These are phyloP conservation scores for Acronicta psi DNA, from an alignment of 2,888 invertebrate genomes.

Conservation along the genomic window DNA sequence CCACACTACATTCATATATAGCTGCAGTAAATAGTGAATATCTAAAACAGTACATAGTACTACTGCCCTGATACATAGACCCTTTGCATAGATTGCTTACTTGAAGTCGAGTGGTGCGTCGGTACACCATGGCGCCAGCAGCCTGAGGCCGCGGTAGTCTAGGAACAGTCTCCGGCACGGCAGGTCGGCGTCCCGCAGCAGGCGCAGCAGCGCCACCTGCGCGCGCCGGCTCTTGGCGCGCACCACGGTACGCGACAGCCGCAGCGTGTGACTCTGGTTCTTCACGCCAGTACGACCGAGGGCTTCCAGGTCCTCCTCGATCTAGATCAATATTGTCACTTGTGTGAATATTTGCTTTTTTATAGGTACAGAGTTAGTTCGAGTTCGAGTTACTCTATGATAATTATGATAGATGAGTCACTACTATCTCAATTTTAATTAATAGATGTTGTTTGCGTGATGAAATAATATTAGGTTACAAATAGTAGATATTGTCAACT, in stretches of 20 bases:
- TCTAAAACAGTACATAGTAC: no score
- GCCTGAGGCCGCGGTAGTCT: constrained; percentile 96
- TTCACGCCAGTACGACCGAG: constrained; percentile 94
- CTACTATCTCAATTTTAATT: no score
- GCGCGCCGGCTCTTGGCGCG: constrained; percentile 95
- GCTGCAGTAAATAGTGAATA: no score
- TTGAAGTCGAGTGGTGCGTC: constrained; percentile 90
- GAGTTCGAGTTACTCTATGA: no score
- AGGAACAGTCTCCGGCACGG: constrained; percentile 96
- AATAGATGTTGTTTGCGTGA: no score
- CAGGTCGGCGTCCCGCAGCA: constrained; percentile 94
- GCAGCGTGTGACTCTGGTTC: constrained; percentile 96
- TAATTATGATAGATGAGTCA: no score
- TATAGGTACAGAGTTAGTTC: no score
- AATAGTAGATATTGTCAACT: constrained; percentile 55
- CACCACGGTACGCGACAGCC: constrained; percentile 97
- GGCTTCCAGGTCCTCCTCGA: constrained; percentile 96
- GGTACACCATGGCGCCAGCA: constrained; percentile 98
- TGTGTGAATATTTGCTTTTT: no score
- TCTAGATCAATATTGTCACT: constrained; percentile 74
- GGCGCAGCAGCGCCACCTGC: constrained; percentile 92
- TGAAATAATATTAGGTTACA: no score
- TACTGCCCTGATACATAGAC: no score
- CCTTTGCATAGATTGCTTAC: constrained; percentile 60
- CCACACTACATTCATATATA: no score